phyloP scores from a whole-genome alignment of 2,113 vertebrate species.

The Perca fluviatilis region DNA sequence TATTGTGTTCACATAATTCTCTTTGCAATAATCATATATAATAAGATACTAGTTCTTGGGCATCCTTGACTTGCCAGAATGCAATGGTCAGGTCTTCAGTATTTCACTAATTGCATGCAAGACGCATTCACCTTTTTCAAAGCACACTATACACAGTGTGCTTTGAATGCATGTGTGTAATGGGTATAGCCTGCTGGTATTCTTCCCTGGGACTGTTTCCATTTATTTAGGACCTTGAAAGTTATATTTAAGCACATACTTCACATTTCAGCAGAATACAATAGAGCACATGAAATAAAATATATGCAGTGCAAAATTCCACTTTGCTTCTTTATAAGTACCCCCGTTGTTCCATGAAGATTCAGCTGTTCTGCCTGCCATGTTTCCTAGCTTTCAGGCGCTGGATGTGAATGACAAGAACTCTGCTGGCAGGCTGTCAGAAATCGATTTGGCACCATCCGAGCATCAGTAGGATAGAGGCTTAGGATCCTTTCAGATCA shows the following conservation, averaged over 20 bases:
- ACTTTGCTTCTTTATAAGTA: conserved; percentile 21
- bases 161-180: too few species aligned
- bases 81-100: background rate
- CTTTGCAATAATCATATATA: background rate
- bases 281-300: conserved; percentile 21
- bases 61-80: conserved; percentile 12
- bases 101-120: conserved; percentile 3
- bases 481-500: conserved; percentile 48
- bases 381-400: conserved; percentile 50
- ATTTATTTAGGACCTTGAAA: conserved; percentile 20
- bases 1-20: background rate
- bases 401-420: conserved; percentile 65
- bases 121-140: background rate
- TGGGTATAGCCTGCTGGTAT: background rate
- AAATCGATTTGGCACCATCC: conserved; percentile 75
- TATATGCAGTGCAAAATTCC: conserved; percentile 42
- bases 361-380: conserved; percentile 48
- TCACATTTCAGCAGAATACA: conserved; percentile 40
- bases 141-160: background rate
- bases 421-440: conserved; percentile 66
- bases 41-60: background rate
- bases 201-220: background rate
- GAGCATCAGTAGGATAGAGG: conserved; percentile 65
- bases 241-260: background rate
- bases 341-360: conserved; percentile 35